These are phyloP conservation scores for Lepidochrysops patricia DNA, from an alignment of 2,888 invertebrate genomes.

Conservation along the genomic window DNA sequence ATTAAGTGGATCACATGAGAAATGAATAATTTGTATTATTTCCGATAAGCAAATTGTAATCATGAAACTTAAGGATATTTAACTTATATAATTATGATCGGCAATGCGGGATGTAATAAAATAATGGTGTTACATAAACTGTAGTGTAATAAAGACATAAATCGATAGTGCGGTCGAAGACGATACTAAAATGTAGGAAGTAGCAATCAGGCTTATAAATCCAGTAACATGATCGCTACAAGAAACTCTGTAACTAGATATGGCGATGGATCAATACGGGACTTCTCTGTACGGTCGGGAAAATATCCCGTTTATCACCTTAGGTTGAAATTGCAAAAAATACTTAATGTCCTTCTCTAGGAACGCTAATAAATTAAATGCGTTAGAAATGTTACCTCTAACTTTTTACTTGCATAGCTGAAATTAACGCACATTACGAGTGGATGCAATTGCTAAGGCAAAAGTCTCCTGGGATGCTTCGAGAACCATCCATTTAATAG, in stretches of 20 bases:
- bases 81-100: too few species aligned
- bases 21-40: background rate
- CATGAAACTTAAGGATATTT: too few species aligned
- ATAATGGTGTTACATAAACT: background rate
- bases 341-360: background rate
- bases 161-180: background rate
- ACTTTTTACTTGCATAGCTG: too few species aligned
- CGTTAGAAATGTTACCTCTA: background rate
- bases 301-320: background rate
- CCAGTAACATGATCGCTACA: constrained; percentile 23
- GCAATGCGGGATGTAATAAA: background rate
- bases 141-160: constrained; percentile 7
- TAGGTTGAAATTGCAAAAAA: background rate
- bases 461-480: background rate
- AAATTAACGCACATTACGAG: too few species aligned
- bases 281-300: constrained; percentile 23
- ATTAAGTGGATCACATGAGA: background rate
- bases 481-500: background rate
- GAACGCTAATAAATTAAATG: background rate
- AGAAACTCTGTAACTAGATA: constrained; percentile 24
- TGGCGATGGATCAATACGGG: constrained; percentile 25
- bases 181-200: constrained; percentile 21
- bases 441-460: too few species aligned
- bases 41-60: too few species aligned
- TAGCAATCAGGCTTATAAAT: constrained; percentile 23